Evolutionary conservation across 2,113 vertebrate genomes (phyloP).

Genomic region (Mugil cephalus): DNA sequence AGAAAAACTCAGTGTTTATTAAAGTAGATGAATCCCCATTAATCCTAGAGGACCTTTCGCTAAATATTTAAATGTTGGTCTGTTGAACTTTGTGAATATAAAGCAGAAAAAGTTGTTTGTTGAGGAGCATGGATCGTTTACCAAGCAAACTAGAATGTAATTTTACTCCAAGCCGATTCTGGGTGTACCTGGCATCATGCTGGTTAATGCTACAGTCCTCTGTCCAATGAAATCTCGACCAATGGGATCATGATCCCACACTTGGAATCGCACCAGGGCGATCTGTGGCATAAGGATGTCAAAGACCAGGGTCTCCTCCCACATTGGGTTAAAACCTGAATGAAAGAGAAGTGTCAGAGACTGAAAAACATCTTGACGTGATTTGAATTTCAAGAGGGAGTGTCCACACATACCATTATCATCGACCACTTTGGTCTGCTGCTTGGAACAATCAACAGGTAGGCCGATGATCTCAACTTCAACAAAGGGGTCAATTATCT

Average conservation of each 20-base stretch:
- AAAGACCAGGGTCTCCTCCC: slow-evolving; percentile 97
- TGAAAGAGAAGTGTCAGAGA: not conserved
- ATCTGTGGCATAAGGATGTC: slow-evolving; percentile 93
- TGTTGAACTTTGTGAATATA: no score
- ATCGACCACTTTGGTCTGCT: slow-evolving; percentile 95
- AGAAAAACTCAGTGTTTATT: no score
- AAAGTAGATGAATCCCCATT: no score
- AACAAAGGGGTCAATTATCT: slow-evolving; percentile 98
- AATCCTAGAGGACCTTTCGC: no score
- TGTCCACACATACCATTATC: slow-evolving; percentile 89
- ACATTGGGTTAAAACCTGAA: slow-evolving; percentile 97
- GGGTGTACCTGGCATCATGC: slow-evolving; percentile 93
- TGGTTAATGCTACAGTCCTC: slow-evolving; percentile 92
- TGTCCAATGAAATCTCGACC: slow-evolving; percentile 96
- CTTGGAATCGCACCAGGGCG: slow-evolving; percentile 91
- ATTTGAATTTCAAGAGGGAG: not conserved
- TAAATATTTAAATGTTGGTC: no score
- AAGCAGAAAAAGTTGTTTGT: no score
- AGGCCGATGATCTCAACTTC: slow-evolving; percentile 97
- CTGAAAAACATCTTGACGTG: not conserved
- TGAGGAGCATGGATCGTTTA: no score
- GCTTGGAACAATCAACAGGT: slow-evolving; percentile 92
- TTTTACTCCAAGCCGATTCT: not conserved
- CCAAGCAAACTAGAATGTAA: not conserved
- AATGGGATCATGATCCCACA: slow-evolving; percentile 97